Percentiles rank a stretch among this genome's conserved stretches.
These are phyloP conservation scores for Brachionus rubens DNA, from an alignment of 1,140 invertebrate species.

Conservation along the genomic window DNA sequence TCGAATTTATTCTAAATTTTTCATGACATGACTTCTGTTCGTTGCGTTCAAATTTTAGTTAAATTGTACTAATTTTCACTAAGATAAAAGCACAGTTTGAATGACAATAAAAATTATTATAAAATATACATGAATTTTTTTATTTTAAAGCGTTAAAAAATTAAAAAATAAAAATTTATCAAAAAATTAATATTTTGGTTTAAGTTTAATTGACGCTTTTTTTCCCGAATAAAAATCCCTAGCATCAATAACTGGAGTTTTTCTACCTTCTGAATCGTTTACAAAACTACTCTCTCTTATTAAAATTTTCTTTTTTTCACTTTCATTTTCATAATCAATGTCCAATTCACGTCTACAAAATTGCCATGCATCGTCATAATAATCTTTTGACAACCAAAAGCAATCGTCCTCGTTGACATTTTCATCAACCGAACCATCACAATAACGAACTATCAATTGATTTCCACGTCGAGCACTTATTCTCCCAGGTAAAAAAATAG, in stretches of 20 bases:
- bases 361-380: conserved; percentile 49
- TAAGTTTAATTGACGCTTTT: background rate
- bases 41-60: too few relatives aligned
- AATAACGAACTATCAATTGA: conserved; percentile 50
- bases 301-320: background rate
- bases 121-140: too few relatives aligned
- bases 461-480: conserved; percentile 46
- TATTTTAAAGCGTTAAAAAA: too few relatives aligned
- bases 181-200: background rate
- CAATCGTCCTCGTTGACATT: conserved; percentile 10
- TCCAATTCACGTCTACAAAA: conserved; percentile 42
- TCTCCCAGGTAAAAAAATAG: conserved; percentile 51
- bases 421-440: conserved; percentile 48
- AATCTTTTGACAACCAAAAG: conserved; percentile 51
- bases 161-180: too few relatives aligned
- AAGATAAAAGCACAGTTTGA: too few relatives aligned
- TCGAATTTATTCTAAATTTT: too few relatives aligned
- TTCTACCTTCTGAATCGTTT: background rate
- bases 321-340: background rate
- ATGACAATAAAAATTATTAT: too few relatives aligned
- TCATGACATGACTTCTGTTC: too few relatives aligned
- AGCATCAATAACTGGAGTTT: conserved; percentile 29
- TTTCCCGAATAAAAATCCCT: conserved; percentile 38
- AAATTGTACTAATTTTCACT: too few relatives aligned
- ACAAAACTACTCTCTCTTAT: background rate